Conservation (phyloP, 2,113 vertebrate genomes). For the Campylorhamphus procurvoides region DNA sequence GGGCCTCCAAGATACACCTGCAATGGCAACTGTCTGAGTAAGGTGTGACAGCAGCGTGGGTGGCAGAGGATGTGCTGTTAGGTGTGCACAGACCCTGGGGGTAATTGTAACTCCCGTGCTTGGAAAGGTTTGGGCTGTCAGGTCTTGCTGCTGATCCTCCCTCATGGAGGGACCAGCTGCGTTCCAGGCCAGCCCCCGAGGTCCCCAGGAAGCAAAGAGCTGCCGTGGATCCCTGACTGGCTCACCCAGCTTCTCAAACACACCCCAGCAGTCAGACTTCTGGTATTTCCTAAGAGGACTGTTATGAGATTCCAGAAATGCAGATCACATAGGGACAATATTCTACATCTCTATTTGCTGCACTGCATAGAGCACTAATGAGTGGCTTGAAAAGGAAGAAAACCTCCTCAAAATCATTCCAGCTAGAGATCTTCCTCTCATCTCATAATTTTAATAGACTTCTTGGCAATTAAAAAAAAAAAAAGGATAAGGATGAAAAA, state of each 20-base stretch:
- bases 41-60: neutral
- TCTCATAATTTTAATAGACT: neutral
- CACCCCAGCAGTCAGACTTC: neutral
- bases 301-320: neutral
- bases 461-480: neutral
- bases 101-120: neutral
- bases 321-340: neutral
- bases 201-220: neutral
- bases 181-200: neutral
- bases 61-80: neutral
- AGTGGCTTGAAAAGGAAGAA: neutral
- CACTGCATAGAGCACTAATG: neutral
- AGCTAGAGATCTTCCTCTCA: neutral
- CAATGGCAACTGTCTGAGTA: neutral
- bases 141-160: neutral
- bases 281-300: neutral
- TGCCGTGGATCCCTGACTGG: neutral
- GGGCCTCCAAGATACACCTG: neutral
- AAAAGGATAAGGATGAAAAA: neutral
- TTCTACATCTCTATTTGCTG: neutral
- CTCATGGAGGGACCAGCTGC: neutral
- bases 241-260: neutral
- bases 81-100: neutral
- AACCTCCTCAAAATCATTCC: neutral
- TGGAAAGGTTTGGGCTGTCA: neutral